Evolutionary conservation across 2,113 vertebrate species (phyloP).

Genomic region (Lamprotornis superbus): DNA sequence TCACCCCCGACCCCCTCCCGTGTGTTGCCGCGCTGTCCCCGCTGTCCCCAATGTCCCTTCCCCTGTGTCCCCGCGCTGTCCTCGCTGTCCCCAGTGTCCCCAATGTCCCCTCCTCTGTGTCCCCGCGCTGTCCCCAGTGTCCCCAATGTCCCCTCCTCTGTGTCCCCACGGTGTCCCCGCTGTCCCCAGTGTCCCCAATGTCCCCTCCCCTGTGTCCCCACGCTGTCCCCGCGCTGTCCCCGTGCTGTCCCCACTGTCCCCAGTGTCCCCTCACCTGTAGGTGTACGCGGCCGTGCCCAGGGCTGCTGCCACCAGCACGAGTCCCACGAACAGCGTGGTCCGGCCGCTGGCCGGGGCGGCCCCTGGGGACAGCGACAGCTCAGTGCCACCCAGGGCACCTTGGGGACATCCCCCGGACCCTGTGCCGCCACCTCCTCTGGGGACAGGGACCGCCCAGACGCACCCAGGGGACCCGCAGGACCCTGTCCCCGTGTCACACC

Average conservation of each 20-base stretch:
- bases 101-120: too few species aligned
- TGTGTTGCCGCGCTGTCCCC: too few species aligned
- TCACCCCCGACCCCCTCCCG: too few species aligned
- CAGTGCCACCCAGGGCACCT: neutral
- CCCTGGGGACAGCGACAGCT: conserved; percentile 47
- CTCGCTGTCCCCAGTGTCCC: too few species aligned
- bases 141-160: too few species aligned
- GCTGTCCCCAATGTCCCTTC: too few species aligned
- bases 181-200: too few species aligned
- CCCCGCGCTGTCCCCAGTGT: too few species aligned
- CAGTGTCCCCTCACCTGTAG: conserved; percentile 75
- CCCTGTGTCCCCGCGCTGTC: too few species aligned
- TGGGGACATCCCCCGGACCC: neutral
- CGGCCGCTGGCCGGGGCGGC: conserved; percentile 62
- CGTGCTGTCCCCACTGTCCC: neutral
- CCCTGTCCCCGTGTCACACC: too few species aligned
- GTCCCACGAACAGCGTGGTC: conserved; percentile 73
- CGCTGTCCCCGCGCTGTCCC: neutral
- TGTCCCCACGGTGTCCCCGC: too few species aligned
- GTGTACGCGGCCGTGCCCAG: conserved; percentile 77
- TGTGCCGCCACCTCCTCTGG: neutral
- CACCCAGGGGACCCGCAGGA: neutral
- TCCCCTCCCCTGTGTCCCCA: too few species aligned
- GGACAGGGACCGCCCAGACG: neutral
- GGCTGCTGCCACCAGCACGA: conserved; percentile 72